Evolutionary conservation across 2,888 invertebrate genomes (phyloP).

Genomic region (Protodeltote pygarga): DNA sequence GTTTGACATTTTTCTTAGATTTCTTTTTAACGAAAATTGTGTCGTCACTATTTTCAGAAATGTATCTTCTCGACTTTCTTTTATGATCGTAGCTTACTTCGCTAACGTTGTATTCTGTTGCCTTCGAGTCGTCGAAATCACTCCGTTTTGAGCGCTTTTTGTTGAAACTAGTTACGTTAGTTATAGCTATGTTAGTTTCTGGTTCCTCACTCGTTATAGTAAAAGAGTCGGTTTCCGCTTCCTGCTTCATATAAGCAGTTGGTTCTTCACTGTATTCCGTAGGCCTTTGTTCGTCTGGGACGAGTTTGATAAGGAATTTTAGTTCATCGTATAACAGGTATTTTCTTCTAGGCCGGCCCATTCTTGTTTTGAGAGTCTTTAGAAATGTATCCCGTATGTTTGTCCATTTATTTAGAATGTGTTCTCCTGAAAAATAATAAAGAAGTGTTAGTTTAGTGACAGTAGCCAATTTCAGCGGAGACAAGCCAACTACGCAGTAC

Average conservation of each 20-base stretch:
- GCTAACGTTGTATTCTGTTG: background rate
- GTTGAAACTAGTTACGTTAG: slow-evolving; percentile 9
- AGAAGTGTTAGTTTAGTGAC: background rate
- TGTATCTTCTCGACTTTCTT: slow-evolving; percentile 51
- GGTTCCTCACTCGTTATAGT: slow-evolving; percentile 14
- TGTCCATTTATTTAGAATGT: slow-evolving; percentile 75
- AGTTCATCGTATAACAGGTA: slow-evolving; percentile 73
- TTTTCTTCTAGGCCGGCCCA: slow-evolving; percentile 65
- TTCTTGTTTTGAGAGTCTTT: slow-evolving; percentile 67
- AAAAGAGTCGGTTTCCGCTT: slow-evolving; percentile 31
- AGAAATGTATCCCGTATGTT: slow-evolving; percentile 79
- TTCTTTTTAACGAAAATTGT: slow-evolving; percentile 30
- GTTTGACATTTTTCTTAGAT: slow-evolving; percentile 13
- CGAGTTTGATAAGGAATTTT: slow-evolving; percentile 66
- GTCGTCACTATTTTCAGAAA: slow-evolving; percentile 18
- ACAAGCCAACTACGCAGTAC: too few species aligned
- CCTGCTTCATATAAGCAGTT: slow-evolving; percentile 51
- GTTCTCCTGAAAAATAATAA: slow-evolving; percentile 63
- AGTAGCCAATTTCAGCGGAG: too few species aligned
- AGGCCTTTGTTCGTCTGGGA: slow-evolving; percentile 50
- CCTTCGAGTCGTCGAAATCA: slow-evolving; percentile 8
- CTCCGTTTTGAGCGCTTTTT: slow-evolving; percentile 14
- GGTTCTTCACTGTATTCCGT: slow-evolving; percentile 16
- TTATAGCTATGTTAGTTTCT: slow-evolving; percentile 8
- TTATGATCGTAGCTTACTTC: slow-evolving; percentile 21